Conservation (phyloP, 1,140 invertebrate genomes). For the Zaprionus tsacasi region DNA sequence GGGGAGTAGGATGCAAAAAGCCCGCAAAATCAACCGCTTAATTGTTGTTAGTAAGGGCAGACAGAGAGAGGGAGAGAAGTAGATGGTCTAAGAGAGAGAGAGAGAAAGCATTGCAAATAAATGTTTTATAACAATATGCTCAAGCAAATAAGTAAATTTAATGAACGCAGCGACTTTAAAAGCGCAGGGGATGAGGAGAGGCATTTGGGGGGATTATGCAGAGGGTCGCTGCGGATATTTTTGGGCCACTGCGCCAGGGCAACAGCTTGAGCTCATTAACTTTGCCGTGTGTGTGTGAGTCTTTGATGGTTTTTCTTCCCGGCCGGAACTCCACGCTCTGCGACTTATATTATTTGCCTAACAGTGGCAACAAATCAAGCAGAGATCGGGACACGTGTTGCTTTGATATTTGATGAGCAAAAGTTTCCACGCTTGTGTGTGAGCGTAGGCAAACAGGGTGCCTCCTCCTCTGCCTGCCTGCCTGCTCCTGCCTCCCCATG, state of each 20-base stretch:
- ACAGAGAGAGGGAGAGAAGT: not conserved
- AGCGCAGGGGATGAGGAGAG: not conserved
- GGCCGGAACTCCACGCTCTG: not conserved
- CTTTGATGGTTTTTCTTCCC: conserved; percentile 33
- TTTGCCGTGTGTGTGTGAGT: conserved; percentile 28
- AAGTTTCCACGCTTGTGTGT: conserved; percentile 40
- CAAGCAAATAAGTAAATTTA: conserved; percentile 43
- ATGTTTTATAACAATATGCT: conserved; percentile 27
- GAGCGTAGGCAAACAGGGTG: not conserved
- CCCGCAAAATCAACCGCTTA: conserved; percentile 43
- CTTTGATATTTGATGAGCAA: conserved; percentile 78
- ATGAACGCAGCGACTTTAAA: conserved; percentile 25
- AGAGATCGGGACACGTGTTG: conserved; percentile 67
- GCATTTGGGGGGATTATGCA: not conserved
- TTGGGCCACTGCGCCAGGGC: conserved; percentile 18
- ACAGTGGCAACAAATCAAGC: conserved; percentile 45
- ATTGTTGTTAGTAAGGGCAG: conserved; percentile 34
- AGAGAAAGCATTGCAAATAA: conserved; percentile 28
- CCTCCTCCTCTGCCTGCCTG: not conserved
- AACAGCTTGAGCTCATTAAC: conserved; percentile 61
- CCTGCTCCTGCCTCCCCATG: not conserved
- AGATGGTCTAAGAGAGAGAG: not conserved
- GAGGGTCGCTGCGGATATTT: not conserved
- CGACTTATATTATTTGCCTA: conserved; percentile 20
- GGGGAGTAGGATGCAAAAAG: conserved; percentile 9